Evolutionary conservation across 2,888 invertebrate genomes (phyloP), one percentile per base, ranked within the genome.

Genomic region (Mythimna loreyi): DNA sequence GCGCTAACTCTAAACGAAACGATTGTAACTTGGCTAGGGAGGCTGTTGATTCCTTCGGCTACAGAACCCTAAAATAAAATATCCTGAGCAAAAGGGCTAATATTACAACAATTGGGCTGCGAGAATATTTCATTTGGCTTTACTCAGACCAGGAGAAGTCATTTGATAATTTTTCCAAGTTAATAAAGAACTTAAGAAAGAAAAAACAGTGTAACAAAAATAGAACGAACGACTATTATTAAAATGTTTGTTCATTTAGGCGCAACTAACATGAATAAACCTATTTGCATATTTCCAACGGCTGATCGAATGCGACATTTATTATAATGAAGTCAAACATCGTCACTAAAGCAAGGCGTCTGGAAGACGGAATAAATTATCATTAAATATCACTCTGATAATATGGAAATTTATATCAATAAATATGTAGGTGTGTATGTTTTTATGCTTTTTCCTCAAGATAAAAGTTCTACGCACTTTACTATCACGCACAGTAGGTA

Each of bases 281-380:
- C 28, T 16, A 65, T 77, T 71, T 47, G 25, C 72, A 65, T 64
- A 76, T 60, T 76, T 75, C n/a, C 49, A 19, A 58, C 36, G 21
- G 25, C 40, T 23, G 16, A 78, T 67, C 47, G 30, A 67, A 30
- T 23, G 30, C 40, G 50, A 67, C 47, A 63, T 57, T 67, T 72
- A 58, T 58, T 62, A 58, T 62, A 61, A 66, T 66, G 23, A 53
- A 71, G 55, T 53, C 59, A 56, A 72, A 78, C 47, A 36, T 62
- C n/a, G 43, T 57, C 19, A 55, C 33, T 49, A 61, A 56, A 70
- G 7, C 8, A 45, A 28, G 56, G n/a, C 49, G 30, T n/a, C 16
- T 40, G 50, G 13, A 33, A 43, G 23, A 40, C 40, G 57, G 66
- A 75, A 72, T 72, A 78, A 50, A 62, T 77, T 72, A 67, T 72